Percentiles rank a stretch among this genome's conserved stretches.
Evolutionary conservation across 2,113 vertebrate species (phyloP).

Genomic region (Hemiprocne comata): DNA sequence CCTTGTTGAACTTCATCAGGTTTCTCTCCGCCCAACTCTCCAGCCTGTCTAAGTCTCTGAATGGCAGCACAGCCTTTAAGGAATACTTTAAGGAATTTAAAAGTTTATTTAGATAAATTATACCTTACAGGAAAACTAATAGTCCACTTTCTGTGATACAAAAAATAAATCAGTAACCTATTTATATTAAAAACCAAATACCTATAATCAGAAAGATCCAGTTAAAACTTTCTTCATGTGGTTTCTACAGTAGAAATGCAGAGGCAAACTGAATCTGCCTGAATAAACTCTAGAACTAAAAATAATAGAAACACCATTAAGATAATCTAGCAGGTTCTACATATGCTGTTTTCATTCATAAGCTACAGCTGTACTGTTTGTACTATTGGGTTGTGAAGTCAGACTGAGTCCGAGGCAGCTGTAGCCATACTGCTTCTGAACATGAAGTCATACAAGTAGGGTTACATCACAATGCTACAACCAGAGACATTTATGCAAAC

Average conservation of each 20-base stretch:
- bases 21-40: too few relatives aligned
- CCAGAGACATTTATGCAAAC: background rate
- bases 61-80: too few relatives aligned
- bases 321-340: too few relatives aligned
- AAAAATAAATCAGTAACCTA: background rate
- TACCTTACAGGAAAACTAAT: background rate
- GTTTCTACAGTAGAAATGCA: background rate
- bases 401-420: background rate
- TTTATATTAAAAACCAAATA: background rate
- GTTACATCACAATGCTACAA: background rate
- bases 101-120: background rate
- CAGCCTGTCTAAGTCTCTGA: too few relatives aligned
- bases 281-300: background rate
- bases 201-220: background rate
- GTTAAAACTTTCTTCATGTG: background rate
- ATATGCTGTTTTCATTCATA: background rate
- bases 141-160: background rate
- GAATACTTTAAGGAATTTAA: background rate
- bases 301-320: background rate
- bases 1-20: too few relatives aligned
- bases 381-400: background rate
- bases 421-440: background rate
- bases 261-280: background rate
- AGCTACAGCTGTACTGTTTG: background rate
- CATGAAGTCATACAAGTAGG: background rate